Percentiles rank a stretch among this genome's conserved stretches.
phyloP scores from a whole-genome alignment of 2,797 vertebrate genomes.

The Cheirogaleus major region DNA sequence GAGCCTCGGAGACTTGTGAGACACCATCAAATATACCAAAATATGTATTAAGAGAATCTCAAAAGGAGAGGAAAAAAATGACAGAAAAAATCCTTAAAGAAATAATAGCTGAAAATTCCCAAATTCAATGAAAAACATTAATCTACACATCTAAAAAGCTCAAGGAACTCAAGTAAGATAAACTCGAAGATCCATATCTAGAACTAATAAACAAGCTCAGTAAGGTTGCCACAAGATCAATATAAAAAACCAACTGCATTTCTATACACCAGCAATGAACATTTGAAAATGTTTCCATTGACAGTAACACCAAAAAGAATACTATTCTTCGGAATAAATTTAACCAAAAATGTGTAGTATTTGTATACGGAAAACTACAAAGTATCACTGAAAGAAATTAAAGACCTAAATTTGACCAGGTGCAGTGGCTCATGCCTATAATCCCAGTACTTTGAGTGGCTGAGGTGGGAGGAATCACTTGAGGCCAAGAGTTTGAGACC shows the following conservation, averaged over 20 bases:
- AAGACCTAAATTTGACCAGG: neutral
- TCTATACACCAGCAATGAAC: neutral
- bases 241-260: neutral
- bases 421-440: too few species aligned
- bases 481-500: too few species aligned
- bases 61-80: neutral
- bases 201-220: neutral
- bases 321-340: neutral
- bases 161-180: neutral
- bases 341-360: neutral
- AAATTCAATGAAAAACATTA: neutral
- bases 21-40: neutral
- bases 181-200: neutral
- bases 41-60: neutral
- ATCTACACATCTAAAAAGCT: neutral
- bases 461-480: too few species aligned
- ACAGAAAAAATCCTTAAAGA: neutral
- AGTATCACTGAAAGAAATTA: neutral
- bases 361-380: neutral
- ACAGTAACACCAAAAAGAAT: neutral
- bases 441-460: too few species aligned
- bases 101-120: neutral
- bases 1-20: neutral
- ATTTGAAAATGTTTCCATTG: neutral
- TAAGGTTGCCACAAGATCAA: neutral